Base-by-base conservation (phyloP, 2,888 invertebrate genomes). In the Drosophila mimetica region DNA sequence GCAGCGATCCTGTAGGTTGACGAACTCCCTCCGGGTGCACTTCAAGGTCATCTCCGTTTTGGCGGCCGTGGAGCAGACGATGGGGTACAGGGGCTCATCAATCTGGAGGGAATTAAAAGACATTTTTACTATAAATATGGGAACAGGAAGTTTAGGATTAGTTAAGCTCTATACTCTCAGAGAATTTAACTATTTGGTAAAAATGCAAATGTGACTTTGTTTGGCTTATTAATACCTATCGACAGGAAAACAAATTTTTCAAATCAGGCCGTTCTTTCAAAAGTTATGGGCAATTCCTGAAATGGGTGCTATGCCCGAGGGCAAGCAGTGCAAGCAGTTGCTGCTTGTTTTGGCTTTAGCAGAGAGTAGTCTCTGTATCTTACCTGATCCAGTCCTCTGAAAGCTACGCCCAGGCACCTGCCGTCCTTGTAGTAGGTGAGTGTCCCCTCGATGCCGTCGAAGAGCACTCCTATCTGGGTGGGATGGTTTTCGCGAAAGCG, bases 371-470 rank as follows among this genome's bases (percentile, higher is more conserved):
- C n/a, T n/a, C n/a, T n/a, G n/a, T n/a, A n/a, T n/a, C 16, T 76
- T 50, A 92, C 91, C 88, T 94, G 93, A 75, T 94, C 92, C 58
- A 95, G 91, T 9, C 94, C 95, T 8, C 93, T 92, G 89, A 95
- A 96, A 0, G 95, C 95, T n/a, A 95, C 93, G 2, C 95, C 96
- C 59, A 95, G 92, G 83, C 93, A 93, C 76, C 92, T 92, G 18
- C 95, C 95, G 88, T 96, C 95, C 90, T 95, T 95, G 90, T 93
- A 95, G 90, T 94, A 96, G 5, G 94, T 94, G 48, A 96, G 88
- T 0, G 95, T 95, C 7, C 96, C 95, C 51, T 93, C 93, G 47
- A 94, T 91, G 5, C 95, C 94, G 88, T 96, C 95, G 86, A 94
- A 95, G 13, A 95, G 91, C 22, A 96, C 90, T 2, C 95, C 95